Base-by-base conservation (phyloP, 2,113 vertebrate genomes). In the Todiramphus chloris region DNA sequence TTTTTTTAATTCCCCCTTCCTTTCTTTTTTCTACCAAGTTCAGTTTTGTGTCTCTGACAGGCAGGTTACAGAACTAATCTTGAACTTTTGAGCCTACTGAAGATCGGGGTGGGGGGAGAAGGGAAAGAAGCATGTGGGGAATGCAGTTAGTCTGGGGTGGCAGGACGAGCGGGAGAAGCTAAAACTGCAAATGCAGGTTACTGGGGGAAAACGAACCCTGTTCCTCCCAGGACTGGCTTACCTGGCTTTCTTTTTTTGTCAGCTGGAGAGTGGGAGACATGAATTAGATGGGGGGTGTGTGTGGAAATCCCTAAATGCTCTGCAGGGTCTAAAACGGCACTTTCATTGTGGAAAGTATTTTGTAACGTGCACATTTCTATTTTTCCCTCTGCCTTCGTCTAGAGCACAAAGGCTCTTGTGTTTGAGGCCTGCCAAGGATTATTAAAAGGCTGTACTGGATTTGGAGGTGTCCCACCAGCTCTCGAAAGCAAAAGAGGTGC, bases 61-160 rank as follows among this genome's bases (percentile, higher is more conserved):
- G 81, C 93, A 86, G 95, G 95, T 97, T 94, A 93, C 81, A 83
- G 77, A 95, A 73, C 91, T 96, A 73, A 96, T 95, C 96, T 94
- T 21, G 62, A 51, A 44, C 0, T 85, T 93, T 97, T 90, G 87
- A 95, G 91, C 53, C 6, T 39, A 2, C 88, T 51, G 58, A 72
- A 77, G 89, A 37, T 13, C 20, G 78, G 77, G 74, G 6, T 35
- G 31, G 28, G 41, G 69, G 75, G 53, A 83, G 88, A 80, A 87
- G 37, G 69, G 79, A 48, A 82, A 81, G 51, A 88, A 82, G 53
- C 67, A 35, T 3, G 53, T 2, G 13, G 83, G 50, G 83, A 94
- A 91, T 86, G 69, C 70, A 66, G 83, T 92, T 59, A 91, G n/a
- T 89, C 89, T 62, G 83, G 70, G 85, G 90, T 2, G 21, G 60